phyloP scores from a whole-genome alignment of 2,113 vertebrate species.

The Hepsetus odoe region DNA sequence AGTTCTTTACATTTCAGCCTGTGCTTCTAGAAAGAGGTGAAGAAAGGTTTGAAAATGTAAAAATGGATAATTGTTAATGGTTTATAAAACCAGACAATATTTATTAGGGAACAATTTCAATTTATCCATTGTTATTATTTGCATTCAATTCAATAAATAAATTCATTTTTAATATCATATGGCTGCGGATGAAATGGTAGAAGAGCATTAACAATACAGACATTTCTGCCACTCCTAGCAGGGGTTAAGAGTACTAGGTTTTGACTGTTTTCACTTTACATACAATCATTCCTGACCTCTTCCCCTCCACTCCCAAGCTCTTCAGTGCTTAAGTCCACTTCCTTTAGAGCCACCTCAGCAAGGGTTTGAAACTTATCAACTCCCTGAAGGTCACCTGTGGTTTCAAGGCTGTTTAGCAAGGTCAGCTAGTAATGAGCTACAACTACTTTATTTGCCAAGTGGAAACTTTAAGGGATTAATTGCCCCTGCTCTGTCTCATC shows the following conservation, averaged over 20 bases:
- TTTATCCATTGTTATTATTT: too few species aligned
- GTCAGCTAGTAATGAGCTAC: conserved; percentile 83
- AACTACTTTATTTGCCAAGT: conserved; percentile 81
- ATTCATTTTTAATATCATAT: too few species aligned
- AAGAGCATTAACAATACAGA: background rate
- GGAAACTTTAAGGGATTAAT: conserved; percentile 86
- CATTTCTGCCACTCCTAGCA: background rate
- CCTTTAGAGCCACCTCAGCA: conserved; percentile 59
- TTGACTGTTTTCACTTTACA: background rate
- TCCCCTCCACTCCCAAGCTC: conserved; percentile 15
- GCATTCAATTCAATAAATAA: too few species aligned
- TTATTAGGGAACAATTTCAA: too few species aligned
- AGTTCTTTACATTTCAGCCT: too few species aligned
- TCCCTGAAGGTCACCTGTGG: conserved; percentile 80
- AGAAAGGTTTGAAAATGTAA: too few species aligned
- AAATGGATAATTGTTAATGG: too few species aligned
- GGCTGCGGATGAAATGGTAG: too few species aligned
- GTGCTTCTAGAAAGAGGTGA: too few species aligned
- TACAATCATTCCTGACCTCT: background rate
- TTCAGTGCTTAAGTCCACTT: conserved; percentile 57
- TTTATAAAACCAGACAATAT: too few species aligned
- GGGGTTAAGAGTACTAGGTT: background rate
- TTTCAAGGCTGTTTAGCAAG: conserved; percentile 85
- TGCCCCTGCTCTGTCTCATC: conserved; percentile 82
- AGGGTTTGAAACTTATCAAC: conserved; percentile 77